Base-by-base conservation (phyloP, 2,113 vertebrate species). In the Halcyon malimbica region DNA sequence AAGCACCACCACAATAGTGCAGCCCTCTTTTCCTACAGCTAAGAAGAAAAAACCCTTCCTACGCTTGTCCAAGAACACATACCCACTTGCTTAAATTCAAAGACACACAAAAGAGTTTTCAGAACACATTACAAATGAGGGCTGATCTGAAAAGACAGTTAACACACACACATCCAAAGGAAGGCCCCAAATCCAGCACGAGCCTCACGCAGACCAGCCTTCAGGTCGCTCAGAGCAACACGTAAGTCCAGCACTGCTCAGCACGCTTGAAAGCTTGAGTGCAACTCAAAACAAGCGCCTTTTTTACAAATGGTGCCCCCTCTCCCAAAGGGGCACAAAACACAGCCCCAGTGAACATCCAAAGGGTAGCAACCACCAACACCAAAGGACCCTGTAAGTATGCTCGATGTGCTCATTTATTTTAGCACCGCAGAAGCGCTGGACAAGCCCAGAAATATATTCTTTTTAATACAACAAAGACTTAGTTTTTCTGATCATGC, bases 141-240 rank as follows among this genome's bases (percentile, higher is more conserved):
- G 50, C 50, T 6, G 25, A 12, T 57, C 76, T 1, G 0, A 65
- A 37, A 78, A 42, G 3, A 17, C 1, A 0, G 0, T 14, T 37
- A 63, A 64, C 26, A 64, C 26, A 11, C 42, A 5, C 0, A 0
- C 2, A 1, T 5, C 69, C 91, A 37, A 76, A 87, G 14, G 25
- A 75, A 95, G 86, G 83, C 86, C 94, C 37, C 75, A 84, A 91
- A 65, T 5, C 41, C 37, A 63, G 10, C 3, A 1, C 0, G 3
- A 68, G 35, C 41, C 31, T 62, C 51, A 10, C 1, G 1, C 0
- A 1, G 19, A 54, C 11, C 4, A 54, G 21, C 12, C 65, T 51
- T 16, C 3, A 2, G 15, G 6, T 2, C 8, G 10, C 59, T 62
- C 46, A 26, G 15, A 31, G 37, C n/a, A 54, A 13, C 8, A 44